Percentiles rank a stretch among this genome's conserved stretches.
phyloP scores from a whole-genome alignment of 2,113 vertebrate genomes.

The Poecile atricapillus region DNA sequence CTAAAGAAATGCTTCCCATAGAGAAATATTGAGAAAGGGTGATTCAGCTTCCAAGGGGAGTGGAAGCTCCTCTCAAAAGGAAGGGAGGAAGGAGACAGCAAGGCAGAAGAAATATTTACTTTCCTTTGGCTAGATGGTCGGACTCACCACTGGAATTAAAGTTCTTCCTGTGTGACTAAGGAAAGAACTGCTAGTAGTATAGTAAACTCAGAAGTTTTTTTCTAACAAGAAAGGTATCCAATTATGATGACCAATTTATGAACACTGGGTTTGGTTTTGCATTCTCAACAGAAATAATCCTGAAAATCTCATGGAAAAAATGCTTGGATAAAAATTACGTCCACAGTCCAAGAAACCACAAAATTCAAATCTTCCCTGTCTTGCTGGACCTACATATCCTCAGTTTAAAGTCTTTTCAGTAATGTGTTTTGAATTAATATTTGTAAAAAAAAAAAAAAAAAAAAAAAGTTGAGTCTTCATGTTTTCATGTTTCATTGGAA shows the following conservation, averaged over 20 bases:
- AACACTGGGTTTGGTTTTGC: not conserved
- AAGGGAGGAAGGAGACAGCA: not conserved
- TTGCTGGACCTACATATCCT: not conserved
- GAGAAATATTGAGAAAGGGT: not conserved
- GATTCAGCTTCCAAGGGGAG: not conserved
- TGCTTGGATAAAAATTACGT: not conserved
- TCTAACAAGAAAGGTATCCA: not conserved
- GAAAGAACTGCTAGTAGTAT: not conserved
- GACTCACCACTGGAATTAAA: not conserved
- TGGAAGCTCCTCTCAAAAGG: not conserved
- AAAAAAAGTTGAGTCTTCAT: not conserved
- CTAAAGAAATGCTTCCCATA: not conserved
- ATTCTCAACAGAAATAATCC: not conserved
- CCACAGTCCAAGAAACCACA: not conserved
- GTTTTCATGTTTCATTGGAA: not conserved
- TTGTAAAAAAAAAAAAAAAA: not conserved
- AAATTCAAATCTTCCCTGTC: not conserved
- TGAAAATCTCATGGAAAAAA: not conserved
- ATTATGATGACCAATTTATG: not conserved
- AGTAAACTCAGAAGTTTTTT: not conserved
- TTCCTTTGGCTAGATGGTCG: not conserved
- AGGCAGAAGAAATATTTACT: not conserved
- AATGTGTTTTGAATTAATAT: not conserved
- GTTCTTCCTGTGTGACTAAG: not conserved
- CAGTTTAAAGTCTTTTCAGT: not conserved